These are phyloP conservation scores for Subanguina moxae DNA, from an alignment of 1,140 invertebrate species.

Conservation along the genomic window DNA sequence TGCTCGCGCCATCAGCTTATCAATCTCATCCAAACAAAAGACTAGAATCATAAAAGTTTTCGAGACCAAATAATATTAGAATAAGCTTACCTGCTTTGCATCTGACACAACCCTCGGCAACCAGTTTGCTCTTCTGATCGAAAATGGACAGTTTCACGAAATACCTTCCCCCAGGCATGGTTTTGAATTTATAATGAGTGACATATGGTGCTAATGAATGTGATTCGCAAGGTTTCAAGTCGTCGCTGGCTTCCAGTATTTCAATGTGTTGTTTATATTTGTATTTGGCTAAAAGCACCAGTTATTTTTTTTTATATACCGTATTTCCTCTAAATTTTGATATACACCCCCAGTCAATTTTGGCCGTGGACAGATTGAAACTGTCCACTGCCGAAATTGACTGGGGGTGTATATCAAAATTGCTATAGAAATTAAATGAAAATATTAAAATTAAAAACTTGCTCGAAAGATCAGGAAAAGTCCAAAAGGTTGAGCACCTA, in stretches of 20 bases:
- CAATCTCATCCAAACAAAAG: slow-evolving; percentile 33
- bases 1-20: slow-evolving; percentile 27
- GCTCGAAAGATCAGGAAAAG: slow-evolving; percentile 3
- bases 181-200: slow-evolving; percentile 6
- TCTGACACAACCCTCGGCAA: neutral
- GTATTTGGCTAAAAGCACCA: neutral
- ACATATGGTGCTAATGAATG: neutral
- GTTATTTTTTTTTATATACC: neutral
- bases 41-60: slow-evolving; percentile 5
- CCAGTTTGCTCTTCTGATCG: neutral
- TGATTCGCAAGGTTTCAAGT: neutral
- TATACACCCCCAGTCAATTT: too few relatives aligned
- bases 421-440: too few relatives aligned
- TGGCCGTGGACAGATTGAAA: too few relatives aligned
- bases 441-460: too few relatives aligned
- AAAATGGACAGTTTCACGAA: neutral
- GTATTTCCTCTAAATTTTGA: too few relatives aligned
- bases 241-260: neutral
- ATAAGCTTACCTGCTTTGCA: slow-evolving; percentile 8
- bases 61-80: neutral
- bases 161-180: neutral
- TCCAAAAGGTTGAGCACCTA: neutral
- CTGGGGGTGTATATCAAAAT: too few relatives aligned
- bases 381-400: too few relatives aligned
- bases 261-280: slow-evolving; percentile 10